phyloP scores from a whole-genome alignment of 2,797 vertebrate genomes.

The Falco columbarius region DNA sequence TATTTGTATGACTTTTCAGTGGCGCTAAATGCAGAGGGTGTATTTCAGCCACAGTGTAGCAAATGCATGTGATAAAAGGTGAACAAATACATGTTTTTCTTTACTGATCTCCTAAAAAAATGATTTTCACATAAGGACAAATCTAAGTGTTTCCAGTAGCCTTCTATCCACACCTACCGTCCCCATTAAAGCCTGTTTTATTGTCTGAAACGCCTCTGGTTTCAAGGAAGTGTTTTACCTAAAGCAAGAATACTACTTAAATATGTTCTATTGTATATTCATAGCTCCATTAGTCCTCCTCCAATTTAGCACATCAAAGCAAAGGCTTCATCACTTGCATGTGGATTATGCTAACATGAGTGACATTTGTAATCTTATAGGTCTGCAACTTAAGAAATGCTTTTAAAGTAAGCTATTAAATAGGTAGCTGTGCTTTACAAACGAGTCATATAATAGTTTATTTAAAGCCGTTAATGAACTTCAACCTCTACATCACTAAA shows the following conservation, averaged over 20 bases:
- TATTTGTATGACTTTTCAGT: conserved; percentile 53
- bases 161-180: conserved; percentile 56
- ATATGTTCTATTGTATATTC: conserved; percentile 91
- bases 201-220: conserved; percentile 85
- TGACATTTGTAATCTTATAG: conserved; percentile 88
- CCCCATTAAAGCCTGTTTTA: conserved; percentile 78
- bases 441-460: conserved; percentile 82
- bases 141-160: conserved; percentile 67
- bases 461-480: conserved; percentile 83
- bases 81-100: not conserved
- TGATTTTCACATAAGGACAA: conserved; percentile 61
- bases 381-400: conserved; percentile 86
- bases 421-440: conserved; percentile 78
- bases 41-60: conserved; percentile 26
- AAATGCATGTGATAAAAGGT: conserved; percentile 40
- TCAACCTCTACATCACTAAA: conserved; percentile 78
- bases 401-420: conserved; percentile 86
- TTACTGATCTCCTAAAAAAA: not conserved
- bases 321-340: conserved; percentile 84
- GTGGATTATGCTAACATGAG: conserved; percentile 89
- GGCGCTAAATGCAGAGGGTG: not conserved
- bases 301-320: conserved; percentile 92
- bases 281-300: conserved; percentile 90
- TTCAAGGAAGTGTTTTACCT: conserved; percentile 85
- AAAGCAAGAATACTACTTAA: conserved; percentile 89